Percentiles rank a stretch among this genome's conserved stretches.
These are phyloP conservation scores for Pempheris klunzingeri DNA, from an alignment of 2,797 vertebrate species.

Conservation along the genomic window DNA sequence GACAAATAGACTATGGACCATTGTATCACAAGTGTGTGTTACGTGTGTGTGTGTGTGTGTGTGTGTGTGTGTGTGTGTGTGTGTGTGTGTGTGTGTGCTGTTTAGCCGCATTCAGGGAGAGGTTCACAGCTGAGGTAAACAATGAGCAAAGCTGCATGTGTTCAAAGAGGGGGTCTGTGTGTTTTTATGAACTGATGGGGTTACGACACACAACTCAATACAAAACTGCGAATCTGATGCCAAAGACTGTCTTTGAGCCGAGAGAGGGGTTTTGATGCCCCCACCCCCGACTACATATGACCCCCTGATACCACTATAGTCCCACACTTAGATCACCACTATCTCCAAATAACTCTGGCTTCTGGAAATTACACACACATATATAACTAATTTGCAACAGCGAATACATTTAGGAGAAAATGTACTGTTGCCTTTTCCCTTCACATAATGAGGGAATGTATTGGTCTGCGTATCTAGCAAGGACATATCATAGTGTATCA, in stretches of 20 bases:
- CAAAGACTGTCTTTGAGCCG: neutral
- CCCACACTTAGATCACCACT: neutral
- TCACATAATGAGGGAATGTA: neutral
- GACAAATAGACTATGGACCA: slow-evolving; percentile 52
- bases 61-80: no score
- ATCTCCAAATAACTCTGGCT: no score
- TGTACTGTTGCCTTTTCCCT: neutral
- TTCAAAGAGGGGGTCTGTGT: slow-evolving; percentile 33
- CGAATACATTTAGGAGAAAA: neutral
- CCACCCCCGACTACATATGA: neutral
- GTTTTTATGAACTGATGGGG: slow-evolving; percentile 10
- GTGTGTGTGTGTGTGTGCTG: no score
- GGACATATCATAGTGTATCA: no score
- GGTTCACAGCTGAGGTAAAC: slow-evolving; percentile 64
- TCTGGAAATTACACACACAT: no score
- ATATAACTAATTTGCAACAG: no score
- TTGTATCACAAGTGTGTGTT: slow-evolving; percentile 37
- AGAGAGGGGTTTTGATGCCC: neutral
- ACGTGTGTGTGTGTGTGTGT: neutral
- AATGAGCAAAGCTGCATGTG: slow-evolving; percentile 55
- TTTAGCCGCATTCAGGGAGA: slow-evolving; percentile 55
- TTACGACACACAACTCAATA: neutral
- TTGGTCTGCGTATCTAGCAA: neutral
- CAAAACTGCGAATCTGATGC: neutral
- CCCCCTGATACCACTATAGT: neutral